phyloP scores from a whole-genome alignment of 2,888 invertebrate genomes.

The Drosophila aldrichi region DNA sequence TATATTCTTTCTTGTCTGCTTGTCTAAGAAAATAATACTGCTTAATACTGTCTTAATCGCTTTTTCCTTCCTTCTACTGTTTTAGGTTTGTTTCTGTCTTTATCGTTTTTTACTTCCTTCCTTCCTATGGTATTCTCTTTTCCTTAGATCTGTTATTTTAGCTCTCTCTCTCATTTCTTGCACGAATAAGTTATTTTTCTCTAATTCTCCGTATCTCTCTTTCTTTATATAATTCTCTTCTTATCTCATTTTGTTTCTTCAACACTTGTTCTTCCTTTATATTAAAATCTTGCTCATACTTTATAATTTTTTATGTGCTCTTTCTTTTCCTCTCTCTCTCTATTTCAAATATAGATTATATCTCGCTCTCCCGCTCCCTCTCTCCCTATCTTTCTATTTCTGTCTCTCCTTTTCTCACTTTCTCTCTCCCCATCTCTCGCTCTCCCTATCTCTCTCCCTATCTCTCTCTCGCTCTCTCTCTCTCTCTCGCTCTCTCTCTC shows the following conservation, averaged over 20 bases:
- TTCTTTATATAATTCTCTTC: not conserved
- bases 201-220: not conserved
- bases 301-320: not conserved
- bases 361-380: not conserved
- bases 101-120: not conserved
- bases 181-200: too few relatives aligned
- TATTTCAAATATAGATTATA: too few relatives aligned
- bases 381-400: too few relatives aligned
- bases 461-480: not conserved
- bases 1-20: too few relatives aligned
- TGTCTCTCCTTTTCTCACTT: too few relatives aligned
- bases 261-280: too few relatives aligned
- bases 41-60: too few relatives aligned
- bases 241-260: not conserved
- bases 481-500: too few relatives aligned
- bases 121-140: not conserved
- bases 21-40: too few relatives aligned
- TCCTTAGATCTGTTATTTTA: too few relatives aligned
- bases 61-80: too few relatives aligned
- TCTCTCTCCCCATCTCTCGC: not conserved
- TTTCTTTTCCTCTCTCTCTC: not conserved
- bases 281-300: not conserved
- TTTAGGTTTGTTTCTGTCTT: not conserved
- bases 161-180: not conserved
- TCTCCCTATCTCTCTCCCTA: accelerated